phyloP scores from a whole-genome alignment of 2,888 invertebrate genomes.

The Phymatocera aterrima region DNA sequence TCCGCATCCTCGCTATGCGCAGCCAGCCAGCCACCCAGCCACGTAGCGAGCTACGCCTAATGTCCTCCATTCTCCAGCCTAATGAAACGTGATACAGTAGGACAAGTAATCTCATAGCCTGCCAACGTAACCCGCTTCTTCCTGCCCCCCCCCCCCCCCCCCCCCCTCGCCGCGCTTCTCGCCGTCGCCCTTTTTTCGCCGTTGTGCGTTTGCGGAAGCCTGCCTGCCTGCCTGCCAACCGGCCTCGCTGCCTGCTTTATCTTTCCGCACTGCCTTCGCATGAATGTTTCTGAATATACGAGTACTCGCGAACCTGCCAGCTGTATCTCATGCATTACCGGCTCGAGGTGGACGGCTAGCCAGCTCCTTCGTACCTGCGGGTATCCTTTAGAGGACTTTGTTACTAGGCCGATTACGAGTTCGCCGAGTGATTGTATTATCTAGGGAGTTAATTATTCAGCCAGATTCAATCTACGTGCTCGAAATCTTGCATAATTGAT shows the following conservation, averaged over 20 bases:
- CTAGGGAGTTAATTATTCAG: not conserved
- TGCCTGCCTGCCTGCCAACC: not conserved
- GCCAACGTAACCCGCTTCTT: conserved; percentile 31
- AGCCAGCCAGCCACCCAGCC: not conserved
- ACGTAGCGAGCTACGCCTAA: not conserved
- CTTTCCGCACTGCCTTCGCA: not conserved
- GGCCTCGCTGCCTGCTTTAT: not conserved
- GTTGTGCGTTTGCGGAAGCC: not conserved
- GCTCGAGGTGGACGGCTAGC: too few relatives aligned
- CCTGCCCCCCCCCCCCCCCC: too few relatives aligned
- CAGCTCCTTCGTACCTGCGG: not conserved
- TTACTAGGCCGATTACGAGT: not conserved
- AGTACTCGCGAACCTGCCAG: too few relatives aligned
- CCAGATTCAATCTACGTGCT: too few relatives aligned
- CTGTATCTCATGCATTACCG: not conserved
- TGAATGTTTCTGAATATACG: not conserved
- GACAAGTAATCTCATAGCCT: conserved; percentile 35
- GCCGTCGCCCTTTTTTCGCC: not conserved
- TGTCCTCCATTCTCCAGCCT: conserved; percentile 37
- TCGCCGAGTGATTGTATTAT: not conserved
- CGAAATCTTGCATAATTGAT: not conserved
- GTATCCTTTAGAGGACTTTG: not conserved
- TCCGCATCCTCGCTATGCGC: not conserved
- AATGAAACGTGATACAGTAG: conserved; percentile 36
- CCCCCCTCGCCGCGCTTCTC: too few relatives aligned